Evolutionary conservation across 2,888 invertebrate genomes (phyloP).

Genomic region (Abrostola tripartita): DNA sequence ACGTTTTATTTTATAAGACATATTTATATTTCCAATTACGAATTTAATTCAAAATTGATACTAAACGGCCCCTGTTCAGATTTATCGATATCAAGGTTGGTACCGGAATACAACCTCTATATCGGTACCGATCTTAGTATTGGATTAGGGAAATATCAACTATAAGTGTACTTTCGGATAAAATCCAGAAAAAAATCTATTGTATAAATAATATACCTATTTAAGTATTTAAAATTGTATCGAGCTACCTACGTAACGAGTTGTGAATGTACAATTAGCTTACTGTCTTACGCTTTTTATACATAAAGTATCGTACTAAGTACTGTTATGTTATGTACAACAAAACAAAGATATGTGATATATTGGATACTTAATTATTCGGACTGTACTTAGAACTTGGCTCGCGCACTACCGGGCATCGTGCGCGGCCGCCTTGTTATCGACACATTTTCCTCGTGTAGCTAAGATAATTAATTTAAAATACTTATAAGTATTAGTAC

Average conservation of each 20-base stretch:
- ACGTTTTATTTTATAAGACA: constrained; percentile 39
- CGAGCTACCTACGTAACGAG: constrained; percentile 52
- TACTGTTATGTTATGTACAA: constrained; percentile 46
- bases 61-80: constrained; percentile 53
- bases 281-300: constrained; percentile 45
- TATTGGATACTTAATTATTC: constrained; percentile 53
- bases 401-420: constrained; percentile 26
- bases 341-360: constrained; percentile 41
- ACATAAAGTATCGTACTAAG: constrained; percentile 45
- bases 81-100: background rate
- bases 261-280: constrained; percentile 56
- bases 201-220: constrained; percentile 34
- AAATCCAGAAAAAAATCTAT: constrained; percentile 52
- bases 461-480: constrained; percentile 41
- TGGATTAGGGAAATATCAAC: constrained; percentile 22
- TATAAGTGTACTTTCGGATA: constrained; percentile 50
- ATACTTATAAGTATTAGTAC: constrained; percentile 50
- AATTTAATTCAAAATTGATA: constrained; percentile 59
- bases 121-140: constrained; percentile 16
- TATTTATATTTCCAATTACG: constrained; percentile 57
- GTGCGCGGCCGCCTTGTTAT: constrained; percentile 23
- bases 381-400: constrained; percentile 53
- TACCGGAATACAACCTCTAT: background rate
- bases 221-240: constrained; percentile 50
- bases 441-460: constrained; percentile 36